Conservation (phyloP, 2,888 invertebrate species). For the Acronicta psi region DNA sequence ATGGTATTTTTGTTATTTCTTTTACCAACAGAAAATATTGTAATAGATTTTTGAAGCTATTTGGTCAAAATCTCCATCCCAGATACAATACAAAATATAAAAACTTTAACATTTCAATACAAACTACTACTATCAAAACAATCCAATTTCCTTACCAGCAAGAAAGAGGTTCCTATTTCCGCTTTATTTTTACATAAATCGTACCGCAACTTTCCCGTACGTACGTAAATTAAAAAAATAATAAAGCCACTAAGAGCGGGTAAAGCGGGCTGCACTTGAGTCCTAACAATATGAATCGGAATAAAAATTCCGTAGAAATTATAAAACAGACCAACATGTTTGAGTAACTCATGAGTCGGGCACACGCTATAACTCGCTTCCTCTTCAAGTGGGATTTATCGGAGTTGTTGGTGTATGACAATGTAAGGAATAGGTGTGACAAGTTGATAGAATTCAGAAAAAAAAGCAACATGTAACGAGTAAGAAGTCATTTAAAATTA, state of each 20-base stretch:
- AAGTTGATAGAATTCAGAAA: not conserved
- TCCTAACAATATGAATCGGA: slow-evolving; percentile 60
- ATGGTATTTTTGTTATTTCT: too few relatives aligned
- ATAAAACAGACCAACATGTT: slow-evolving; percentile 81
- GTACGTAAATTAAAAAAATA: slow-evolving; percentile 34
- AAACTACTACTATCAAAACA: slow-evolving; percentile 18
- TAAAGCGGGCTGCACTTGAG: slow-evolving; percentile 39
- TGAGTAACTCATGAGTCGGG: slow-evolving; percentile 78
- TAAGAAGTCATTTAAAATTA: too few relatives aligned
- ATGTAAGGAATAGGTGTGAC: slow-evolving; percentile 24
- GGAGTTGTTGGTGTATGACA: slow-evolving; percentile 56
- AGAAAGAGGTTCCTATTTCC: slow-evolving; percentile 31
- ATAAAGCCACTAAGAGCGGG: slow-evolving; percentile 32
- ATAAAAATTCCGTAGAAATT: slow-evolving; percentile 74
- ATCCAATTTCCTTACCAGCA: not conserved
- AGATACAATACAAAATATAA: too few relatives aligned
- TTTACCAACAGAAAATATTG: too few relatives aligned
- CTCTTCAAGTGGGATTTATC: slow-evolving; percentile 68
- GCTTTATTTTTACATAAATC: slow-evolving; percentile 27
- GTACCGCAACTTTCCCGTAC: slow-evolving; percentile 19
- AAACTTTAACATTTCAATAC: not conserved
- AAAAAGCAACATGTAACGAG: too few relatives aligned
- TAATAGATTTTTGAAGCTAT: too few relatives aligned
- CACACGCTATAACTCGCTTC: slow-evolving; percentile 81
- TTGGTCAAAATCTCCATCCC: too few relatives aligned